These are phyloP conservation scores for Forbesichthys agassizii DNA, from an alignment of 2,113 vertebrate genomes.

Conservation along the genomic window DNA sequence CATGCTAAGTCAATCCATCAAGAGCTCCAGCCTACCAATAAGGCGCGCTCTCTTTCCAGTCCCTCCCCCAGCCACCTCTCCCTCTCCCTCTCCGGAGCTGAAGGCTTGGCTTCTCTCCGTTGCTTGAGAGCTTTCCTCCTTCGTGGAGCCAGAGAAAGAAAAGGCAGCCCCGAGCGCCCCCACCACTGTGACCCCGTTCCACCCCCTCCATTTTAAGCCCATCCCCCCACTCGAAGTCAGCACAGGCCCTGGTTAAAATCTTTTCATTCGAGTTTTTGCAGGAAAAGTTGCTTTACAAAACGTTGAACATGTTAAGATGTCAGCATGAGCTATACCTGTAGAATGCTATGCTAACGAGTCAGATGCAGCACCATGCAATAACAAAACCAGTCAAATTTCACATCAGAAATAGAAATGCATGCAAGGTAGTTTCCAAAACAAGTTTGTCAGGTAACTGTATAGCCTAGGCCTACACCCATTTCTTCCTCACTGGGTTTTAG, in stretches of 20 bases:
- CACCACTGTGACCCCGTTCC: slow-evolving; percentile 62
- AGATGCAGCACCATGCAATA: background rate
- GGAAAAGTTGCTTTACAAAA: slow-evolving; percentile 39
- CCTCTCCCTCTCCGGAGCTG: slow-evolving; percentile 58
- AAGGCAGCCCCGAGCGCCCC: slow-evolving; percentile 19
- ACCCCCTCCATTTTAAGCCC: slow-evolving; percentile 57
- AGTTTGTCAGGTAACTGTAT: background rate
- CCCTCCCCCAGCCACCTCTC: slow-evolving; percentile 69
- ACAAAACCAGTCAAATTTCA: background rate
- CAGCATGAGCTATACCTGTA: background rate
- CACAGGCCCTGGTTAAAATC: slow-evolving; percentile 44
- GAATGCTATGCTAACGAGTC: background rate
- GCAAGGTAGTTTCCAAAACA: no score
- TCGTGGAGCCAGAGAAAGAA: slow-evolving; percentile 54
- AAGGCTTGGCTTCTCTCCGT: slow-evolving; percentile 65
- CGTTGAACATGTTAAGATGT: slow-evolving; percentile 45
- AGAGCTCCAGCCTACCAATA: slow-evolving; percentile 70
- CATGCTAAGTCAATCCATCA: slow-evolving; percentile 81
- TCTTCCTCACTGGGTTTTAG: no score
- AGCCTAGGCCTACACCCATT: background rate
- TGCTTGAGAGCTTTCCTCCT: slow-evolving; percentile 69
- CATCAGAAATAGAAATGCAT: no score
- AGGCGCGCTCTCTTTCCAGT: slow-evolving; percentile 65
- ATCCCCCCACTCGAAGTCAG: slow-evolving; percentile 46
- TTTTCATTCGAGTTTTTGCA: slow-evolving; percentile 59